Percentiles rank a stretch among this genome's conserved stretches.
Conservation (phyloP, 2,113 vertebrate genomes). For the Hippocampus mohnikei region DNA sequence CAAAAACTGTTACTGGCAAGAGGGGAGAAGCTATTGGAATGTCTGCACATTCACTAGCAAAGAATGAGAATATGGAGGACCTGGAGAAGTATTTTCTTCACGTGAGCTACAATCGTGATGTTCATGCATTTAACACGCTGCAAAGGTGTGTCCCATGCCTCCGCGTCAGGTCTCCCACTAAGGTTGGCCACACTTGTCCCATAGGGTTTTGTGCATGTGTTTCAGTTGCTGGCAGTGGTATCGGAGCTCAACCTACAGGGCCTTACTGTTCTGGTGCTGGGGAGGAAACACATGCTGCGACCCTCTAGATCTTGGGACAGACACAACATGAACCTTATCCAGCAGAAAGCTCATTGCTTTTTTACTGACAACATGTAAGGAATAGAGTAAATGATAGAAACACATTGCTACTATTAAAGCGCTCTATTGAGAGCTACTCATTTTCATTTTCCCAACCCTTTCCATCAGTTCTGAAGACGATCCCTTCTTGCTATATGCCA, state of each 20-base stretch:
- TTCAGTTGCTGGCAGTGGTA: slow-evolving; percentile 82
- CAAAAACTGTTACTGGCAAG: no score
- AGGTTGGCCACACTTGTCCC: no score
- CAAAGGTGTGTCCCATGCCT: no score
- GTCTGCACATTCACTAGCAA: no score
- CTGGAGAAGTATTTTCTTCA: no score
- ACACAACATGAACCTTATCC: slow-evolving; percentile 76
- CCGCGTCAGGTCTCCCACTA: no score
- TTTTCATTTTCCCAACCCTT: not conserved
- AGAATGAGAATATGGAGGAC: no score
- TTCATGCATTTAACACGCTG: no score
- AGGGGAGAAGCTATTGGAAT: no score
- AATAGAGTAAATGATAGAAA: slow-evolving; percentile 8
- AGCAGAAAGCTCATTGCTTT: slow-evolving; percentile 86
- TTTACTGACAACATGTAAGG: slow-evolving; percentile 92
- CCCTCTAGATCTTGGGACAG: slow-evolving; percentile 72
- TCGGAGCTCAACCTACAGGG: slow-evolving; percentile 74
- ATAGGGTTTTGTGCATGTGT: not conserved
- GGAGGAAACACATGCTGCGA: slow-evolving; percentile 89
- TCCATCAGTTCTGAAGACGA: slow-evolving; percentile 87
- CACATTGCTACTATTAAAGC: not conserved
- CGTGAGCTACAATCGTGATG: no score
- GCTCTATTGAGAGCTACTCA: not conserved
- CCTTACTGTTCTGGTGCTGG: slow-evolving; percentile 81
- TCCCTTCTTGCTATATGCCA: slow-evolving; percentile 88